Evolutionary conservation across 2,888 invertebrate genomes (phyloP), one percentile per base, ranked within the genome.

Genomic region (Leptopterna dolabrata): DNA sequence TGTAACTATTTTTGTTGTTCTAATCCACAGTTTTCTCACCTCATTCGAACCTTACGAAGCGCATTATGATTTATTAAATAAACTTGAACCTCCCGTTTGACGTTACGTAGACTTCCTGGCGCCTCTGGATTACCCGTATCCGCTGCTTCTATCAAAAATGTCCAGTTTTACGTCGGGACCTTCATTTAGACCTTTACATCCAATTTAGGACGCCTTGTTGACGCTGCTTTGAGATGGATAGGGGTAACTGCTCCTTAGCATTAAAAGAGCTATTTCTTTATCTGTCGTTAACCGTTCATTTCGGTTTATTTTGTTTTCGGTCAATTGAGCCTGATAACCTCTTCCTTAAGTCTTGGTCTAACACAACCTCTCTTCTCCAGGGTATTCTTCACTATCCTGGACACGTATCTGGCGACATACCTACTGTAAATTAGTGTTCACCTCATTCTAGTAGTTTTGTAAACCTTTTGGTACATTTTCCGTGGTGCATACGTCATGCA

Each of bases 101-200:
- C 47, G 47, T 16, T 13, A 14, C 13, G 47, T 47, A 73, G 73
- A 73, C 73, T 78, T 78, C 78, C 78, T 78, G 78, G 78, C 78
- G 78, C 78, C 78, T 78, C 45, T 78, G 78, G 78, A 78, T 78
- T 78, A 24, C 78, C 78, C 78, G 78, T 78, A 78, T 78, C 78
- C 78, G 41, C 24, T 78, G 7, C 43, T 78, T 78, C 78, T 24
- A 45, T 78, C 45, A 78, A 78, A 78, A 78, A 45, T 45, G 45
- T 78, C 73, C 73, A 45, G 45, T 78, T 78, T 41, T 78, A 78
- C 24, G 63, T 63, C 63, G 63, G 63, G 27, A 63, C 63, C 9
- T 27, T 63, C 63, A 63, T 63, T 63, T 63, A 63, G 24, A 63
- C 63, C 63, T 63, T 19, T 24, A 63, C 63, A 24, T 63, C 63